Conservation (phyloP, 1,140 invertebrate species). For the Papilio helenus region DNA sequence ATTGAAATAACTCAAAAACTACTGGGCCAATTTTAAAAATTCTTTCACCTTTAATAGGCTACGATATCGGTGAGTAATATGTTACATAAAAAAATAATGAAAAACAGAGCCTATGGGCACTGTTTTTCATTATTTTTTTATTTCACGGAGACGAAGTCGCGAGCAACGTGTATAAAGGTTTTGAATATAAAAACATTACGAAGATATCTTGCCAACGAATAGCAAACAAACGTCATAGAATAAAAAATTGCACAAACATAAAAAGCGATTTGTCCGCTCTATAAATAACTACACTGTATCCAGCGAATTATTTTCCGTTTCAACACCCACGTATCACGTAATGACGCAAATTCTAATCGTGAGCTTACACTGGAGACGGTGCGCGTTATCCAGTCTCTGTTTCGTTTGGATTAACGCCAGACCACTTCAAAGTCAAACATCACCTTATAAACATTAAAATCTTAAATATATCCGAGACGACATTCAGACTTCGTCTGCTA, state of each 20-base stretch:
- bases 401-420: not conserved
- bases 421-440: slow-evolving; percentile 15
- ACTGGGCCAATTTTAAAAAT: too few relatives aligned
- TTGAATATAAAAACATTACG: not conserved
- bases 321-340: not conserved
- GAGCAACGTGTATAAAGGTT: not conserved
- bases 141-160: too few relatives aligned
- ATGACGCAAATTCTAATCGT: not conserved
- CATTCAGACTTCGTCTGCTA: not conserved
- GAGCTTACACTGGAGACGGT: not conserved
- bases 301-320: not conserved
- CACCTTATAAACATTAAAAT: not conserved
- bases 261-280: not conserved
- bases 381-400: not conserved
- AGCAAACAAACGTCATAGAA: not conserved
- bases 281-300: slow-evolving; percentile 10
- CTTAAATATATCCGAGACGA: not conserved
- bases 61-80: too few relatives aligned
- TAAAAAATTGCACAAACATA: not conserved
- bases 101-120: too few relatives aligned
- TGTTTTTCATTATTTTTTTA: too few relatives aligned
- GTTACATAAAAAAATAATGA: too few relatives aligned
- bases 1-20: too few relatives aligned
- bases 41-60: too few relatives aligned
- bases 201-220: not conserved